phyloP scores from a whole-genome alignment of 2,888 invertebrate genomes.

The Cantharis nigra region DNA sequence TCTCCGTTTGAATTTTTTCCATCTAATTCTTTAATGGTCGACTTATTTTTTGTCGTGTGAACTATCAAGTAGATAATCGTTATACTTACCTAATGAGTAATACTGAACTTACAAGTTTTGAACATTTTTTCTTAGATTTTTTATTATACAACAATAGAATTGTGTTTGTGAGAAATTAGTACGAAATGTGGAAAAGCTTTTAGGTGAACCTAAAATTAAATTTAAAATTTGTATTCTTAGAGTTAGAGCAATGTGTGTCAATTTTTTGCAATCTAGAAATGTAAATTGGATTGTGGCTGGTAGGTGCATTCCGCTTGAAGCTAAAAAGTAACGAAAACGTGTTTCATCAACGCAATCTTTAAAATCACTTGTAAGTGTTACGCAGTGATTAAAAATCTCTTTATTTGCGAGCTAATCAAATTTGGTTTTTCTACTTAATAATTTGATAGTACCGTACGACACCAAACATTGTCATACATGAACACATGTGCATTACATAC shows the following conservation, averaged over 20 bases:
- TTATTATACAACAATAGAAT: not conserved
- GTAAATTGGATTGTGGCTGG: not conserved
- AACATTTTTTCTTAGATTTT: not conserved
- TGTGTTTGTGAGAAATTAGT: not conserved
- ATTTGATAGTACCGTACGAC: not conserved
- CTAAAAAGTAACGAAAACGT: not conserved
- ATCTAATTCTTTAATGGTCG: not conserved
- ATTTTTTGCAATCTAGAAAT: not conserved
- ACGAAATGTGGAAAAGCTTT: not conserved
- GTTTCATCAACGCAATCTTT: not conserved
- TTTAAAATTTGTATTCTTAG: not conserved
- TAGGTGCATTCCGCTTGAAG: not conserved
- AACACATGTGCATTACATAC: not conserved
- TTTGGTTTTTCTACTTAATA: not conserved
- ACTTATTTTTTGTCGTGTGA: not conserved
- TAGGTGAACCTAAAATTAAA: not conserved
- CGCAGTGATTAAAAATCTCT: constrained; percentile 1
- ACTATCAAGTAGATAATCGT: not conserved
- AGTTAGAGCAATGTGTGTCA: not conserved
- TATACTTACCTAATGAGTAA: too few relatives aligned
- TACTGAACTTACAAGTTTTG: not conserved
- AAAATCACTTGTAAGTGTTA: not conserved
- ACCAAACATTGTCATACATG: not conserved
- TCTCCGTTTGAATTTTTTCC: not conserved
- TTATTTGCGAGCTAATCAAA: not conserved